Base-by-base conservation (phyloP, 1,140 invertebrate species). In the Diabrotica undecimpunctata region DNA sequence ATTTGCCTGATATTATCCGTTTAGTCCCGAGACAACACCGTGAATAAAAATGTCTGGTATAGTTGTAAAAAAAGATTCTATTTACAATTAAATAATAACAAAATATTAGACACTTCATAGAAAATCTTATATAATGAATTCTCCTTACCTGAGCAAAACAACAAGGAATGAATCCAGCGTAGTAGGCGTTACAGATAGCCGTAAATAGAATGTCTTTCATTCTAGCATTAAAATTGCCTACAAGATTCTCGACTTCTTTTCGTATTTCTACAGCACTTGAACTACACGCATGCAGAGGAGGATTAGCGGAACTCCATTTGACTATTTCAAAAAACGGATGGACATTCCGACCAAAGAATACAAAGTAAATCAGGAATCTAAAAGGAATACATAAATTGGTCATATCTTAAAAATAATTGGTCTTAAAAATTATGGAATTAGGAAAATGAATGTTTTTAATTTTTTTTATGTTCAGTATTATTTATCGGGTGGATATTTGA, bases 131-230 rank as follows among this genome's bases (percentile, higher is more conserved):
- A 25, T 25, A 25, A 25, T 25, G 25, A 25, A 25, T 25, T 25
- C 25, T 25, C 66, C 78, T 79, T 79, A 93, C 91, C 84, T 91
- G 88, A 25, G 90, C 89, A 84, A 96, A 94, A 74, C 90, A 90
- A 73, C 94, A 91, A 0, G 96, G 96, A 25, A 97, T 87, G 77
- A 97, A 91, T 63, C 89, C 91, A 69, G 91, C 88, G 79, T 97
- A 95, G 77, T 97, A 98, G 0, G 94, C 92, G 72, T 91, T 94
- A 2, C 93, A 79, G 52, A 95, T 86, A 2, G 94, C 94, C 73
- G 92, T 93, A 75, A 96, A 97, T 5, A 98, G 81, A 59, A 95
- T 89, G 77, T 93, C 91, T 79, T 95, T 96, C 69, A 97, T 84
- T 55, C 95, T 81, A 54, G 86, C 83, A 77, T 97, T 96, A 72